A percentile compares a stretch with the other conserved stretches of the same genome.
Evolutionary conservation across 2,113 vertebrate species (phyloP).

Genomic region (Pterocles gutturalis): DNA sequence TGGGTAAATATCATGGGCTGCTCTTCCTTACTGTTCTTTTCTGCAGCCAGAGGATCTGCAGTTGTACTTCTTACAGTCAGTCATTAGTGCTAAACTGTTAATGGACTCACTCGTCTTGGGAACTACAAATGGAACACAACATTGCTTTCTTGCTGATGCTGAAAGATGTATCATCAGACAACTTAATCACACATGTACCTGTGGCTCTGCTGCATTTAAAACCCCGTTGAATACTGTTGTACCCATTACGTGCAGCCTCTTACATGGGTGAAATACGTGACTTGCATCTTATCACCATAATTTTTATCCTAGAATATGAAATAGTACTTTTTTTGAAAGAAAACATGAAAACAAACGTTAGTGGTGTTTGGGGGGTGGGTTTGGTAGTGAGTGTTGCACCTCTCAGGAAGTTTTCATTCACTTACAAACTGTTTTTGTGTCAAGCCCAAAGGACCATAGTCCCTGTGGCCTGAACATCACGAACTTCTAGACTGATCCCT

Average conservation of each 20-base stretch:
- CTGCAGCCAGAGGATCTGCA: constrained; percentile 7
- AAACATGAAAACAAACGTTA: background rate
- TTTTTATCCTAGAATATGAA: background rate
- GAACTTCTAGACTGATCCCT: background rate
- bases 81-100: constrained; percentile 34
- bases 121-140: constrained; percentile 25
- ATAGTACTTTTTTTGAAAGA: background rate
- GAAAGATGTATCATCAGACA: background rate
- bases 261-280: background rate
- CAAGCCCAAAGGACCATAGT: background rate
- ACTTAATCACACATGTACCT: background rate
- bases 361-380: background rate
- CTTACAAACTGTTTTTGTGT: background rate
- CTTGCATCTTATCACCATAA: background rate
- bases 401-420: background rate
- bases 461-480: rapidly evolving
- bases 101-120: constrained; percentile 35
- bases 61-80: constrained; percentile 1
- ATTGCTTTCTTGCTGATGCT: background rate
- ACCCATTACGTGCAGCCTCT: background rate
- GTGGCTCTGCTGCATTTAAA: background rate
- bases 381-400: background rate
- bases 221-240: background rate
- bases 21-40: background rate
- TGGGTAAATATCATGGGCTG: rapidly evolving